Conservation (phyloP, 2,797 vertebrate genomes). For the Catharus ustulatus region DNA sequence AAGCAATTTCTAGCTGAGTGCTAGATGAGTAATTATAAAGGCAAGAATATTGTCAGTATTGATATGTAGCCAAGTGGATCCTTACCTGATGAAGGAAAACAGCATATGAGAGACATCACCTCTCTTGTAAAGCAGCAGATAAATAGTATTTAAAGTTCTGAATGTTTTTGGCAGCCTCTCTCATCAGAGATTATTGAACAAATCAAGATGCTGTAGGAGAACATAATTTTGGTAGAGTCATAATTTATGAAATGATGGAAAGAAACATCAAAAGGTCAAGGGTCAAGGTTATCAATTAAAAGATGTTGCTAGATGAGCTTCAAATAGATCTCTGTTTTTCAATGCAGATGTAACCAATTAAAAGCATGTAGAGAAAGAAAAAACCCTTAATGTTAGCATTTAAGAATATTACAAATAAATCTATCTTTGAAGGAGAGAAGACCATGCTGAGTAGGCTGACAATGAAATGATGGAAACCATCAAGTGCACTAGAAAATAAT, state of each 20-base stretch:
- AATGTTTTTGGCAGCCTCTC: not conserved
- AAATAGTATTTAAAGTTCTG: not conserved
- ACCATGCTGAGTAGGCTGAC: not conserved
- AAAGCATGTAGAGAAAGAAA: not conserved
- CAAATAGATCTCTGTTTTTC: not conserved
- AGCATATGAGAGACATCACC: not conserved
- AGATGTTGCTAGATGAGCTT: not conserved
- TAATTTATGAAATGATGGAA: not conserved
- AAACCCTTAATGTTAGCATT: not conserved
- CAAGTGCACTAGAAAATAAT: not conserved
- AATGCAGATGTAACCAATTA: not conserved
- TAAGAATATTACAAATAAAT: not conserved
- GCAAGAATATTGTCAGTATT: not conserved
- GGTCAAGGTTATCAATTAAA: not conserved
- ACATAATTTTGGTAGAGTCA: not conserved
- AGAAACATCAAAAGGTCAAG: not conserved
- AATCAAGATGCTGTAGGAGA: not conserved
- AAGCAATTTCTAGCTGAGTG: not conserved
- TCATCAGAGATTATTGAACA: not conserved
- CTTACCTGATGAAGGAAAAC: not conserved
- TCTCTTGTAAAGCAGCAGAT: not conserved
- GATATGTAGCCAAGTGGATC: not conserved
- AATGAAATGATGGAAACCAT: not conserved
- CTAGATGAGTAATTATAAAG: not conserved
- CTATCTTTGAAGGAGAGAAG: not conserved